These are phyloP conservation scores for Xenopus petersii DNA, from an alignment of 2,797 vertebrate genomes.

Conservation along the genomic window DNA sequence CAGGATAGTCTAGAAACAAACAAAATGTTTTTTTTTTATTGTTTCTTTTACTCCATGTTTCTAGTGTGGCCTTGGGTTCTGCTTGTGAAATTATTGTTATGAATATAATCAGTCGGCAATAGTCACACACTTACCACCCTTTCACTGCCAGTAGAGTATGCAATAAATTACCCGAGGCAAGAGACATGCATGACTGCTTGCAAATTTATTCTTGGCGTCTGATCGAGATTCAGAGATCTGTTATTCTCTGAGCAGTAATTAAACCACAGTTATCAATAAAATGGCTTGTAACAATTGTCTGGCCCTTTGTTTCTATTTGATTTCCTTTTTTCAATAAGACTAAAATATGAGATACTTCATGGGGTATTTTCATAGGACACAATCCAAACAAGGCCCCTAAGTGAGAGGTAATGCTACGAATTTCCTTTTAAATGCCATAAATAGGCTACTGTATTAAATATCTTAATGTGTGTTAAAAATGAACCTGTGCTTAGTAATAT, in stretches of 20 bases:
- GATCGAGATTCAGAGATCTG: conserved; percentile 37
- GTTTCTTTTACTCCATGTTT: conserved; percentile 7
- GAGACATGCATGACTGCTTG: conserved; percentile 15
- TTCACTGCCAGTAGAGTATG: conserved; percentile 32
- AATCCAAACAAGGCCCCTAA: too few species aligned
- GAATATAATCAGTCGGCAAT: conserved; percentile 19
- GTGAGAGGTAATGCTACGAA: too few species aligned
- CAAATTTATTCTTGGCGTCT: conserved; percentile 29
- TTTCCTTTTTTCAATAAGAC: neutral
- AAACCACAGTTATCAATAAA: conserved; percentile 33
- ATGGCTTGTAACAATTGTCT: conserved; percentile 23
- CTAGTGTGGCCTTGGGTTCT: conserved; percentile 1
- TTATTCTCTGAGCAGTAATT: conserved; percentile 39
- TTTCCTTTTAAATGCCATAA: too few species aligned
- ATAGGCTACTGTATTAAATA: too few species aligned
- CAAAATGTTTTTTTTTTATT: neutral
- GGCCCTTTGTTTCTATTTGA: conserved; percentile 16
- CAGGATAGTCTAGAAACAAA: neutral
- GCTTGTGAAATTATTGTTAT: conserved; percentile 11
- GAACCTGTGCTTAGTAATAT: too few species aligned
- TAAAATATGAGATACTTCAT: too few species aligned
- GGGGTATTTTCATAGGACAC: too few species aligned
- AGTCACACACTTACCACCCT: conserved; percentile 23
- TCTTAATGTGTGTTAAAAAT: too few species aligned
- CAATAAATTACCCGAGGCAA: conserved; percentile 34